Evolutionary conservation across 2,113 vertebrate species (phyloP), one percentile per base, ranked within the genome.

Genomic region (Dissostichus mawsoni): DNA sequence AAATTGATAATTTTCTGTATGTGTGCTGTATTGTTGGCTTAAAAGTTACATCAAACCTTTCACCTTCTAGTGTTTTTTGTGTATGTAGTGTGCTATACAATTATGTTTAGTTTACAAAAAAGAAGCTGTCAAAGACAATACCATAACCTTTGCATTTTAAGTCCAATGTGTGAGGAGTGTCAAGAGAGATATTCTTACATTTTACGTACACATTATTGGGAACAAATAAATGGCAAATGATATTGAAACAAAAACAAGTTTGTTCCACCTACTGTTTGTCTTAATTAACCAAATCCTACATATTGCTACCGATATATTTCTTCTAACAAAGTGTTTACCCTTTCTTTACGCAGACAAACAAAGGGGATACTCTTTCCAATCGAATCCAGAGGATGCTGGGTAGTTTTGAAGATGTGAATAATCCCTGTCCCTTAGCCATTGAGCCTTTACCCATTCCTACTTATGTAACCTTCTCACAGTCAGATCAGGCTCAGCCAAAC

Each of bases 311-410:
- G 36, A 41, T 41, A 17, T 18, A 0, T 51, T 14, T 8, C 5
- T 17, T 51, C 50, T 51, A 51, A 13, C 44, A 10, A 47, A 59
- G n/a, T 55, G 23, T 68, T 63, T 59, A 1, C 2, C 5, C 11
- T 8, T 50, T 69, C 53, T 76, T 20, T 70, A 89, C 94, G 45
- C 86, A 99, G 98, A 98, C 94, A 78, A 95, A 95, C 81, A 98
- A 96, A 90, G 96, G 94, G 13, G 98, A 99, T 92, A 97, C 97
- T 72, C 94, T 99, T 70, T 99, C 98, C 69, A 96, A 92, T 79
- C 96, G 96, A 67, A 96, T 99, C 92, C 97, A 96, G 90, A 97
- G 90, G 85, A 98, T 98, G 96, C 91, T 99, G 90, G 98, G 98
- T 66, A 95, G 95, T 93, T 99, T 97, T 7, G 98, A 99, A 88